Evolutionary conservation across 2,888 invertebrate species (phyloP).

Genomic region (Dryobotodes eremita): DNA sequence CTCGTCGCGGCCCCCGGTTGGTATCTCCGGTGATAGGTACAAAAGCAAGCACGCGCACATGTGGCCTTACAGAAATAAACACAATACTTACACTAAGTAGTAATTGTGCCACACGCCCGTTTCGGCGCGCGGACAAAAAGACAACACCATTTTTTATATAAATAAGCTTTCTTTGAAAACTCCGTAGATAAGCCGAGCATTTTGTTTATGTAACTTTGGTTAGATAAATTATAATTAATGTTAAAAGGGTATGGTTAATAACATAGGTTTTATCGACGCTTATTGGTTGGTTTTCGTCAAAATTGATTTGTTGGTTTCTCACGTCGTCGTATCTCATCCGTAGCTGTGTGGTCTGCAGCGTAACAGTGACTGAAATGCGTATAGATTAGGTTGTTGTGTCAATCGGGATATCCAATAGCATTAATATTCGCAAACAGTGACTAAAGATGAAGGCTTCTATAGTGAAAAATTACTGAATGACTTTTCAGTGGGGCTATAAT

Average conservation of each 20-base stretch:
- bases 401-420: too few relatives aligned
- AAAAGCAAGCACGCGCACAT: slow-evolving; percentile 83
- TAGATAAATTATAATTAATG: slow-evolving; percentile 66
- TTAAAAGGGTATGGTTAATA: slow-evolving; percentile 48
- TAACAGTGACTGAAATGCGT: background rate
- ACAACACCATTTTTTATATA: slow-evolving; percentile 79
- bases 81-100: slow-evolving; percentile 83
- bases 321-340: background rate
- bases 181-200: slow-evolving; percentile 65
- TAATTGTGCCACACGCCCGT: slow-evolving; percentile 88
- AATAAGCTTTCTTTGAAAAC: slow-evolving; percentile 87
- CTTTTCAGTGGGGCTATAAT: background rate
- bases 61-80: slow-evolving; percentile 87
- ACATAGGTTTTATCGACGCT: slow-evolving; percentile 21
- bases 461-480: background rate
- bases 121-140: slow-evolving; percentile 77
- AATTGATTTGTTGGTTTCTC: slow-evolving; percentile 14
- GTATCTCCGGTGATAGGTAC: slow-evolving; percentile 68
- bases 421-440: background rate
- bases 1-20: slow-evolving; percentile 54
- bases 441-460: background rate
- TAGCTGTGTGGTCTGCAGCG: background rate
- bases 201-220: slow-evolving; percentile 55
- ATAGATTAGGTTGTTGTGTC: background rate
- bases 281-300: slow-evolving; percentile 60